Base-by-base conservation (phyloP, 2,888 invertebrate species). In the Azorinus chamasolen region DNA sequence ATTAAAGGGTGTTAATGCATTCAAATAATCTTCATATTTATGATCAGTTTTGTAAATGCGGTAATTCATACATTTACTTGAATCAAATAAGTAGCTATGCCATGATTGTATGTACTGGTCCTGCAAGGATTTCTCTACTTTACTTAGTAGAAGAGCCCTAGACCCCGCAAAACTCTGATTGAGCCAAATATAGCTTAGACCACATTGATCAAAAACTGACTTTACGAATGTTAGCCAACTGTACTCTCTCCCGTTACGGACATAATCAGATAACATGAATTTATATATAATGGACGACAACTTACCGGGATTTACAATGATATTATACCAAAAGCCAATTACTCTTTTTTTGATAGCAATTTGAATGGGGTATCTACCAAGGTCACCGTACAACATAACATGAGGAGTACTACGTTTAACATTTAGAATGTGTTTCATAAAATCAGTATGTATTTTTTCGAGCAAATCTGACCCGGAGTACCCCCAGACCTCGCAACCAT, bases 381-480 rank as follows among this genome's bases (percentile, higher is more conserved):
- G 32, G 16, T 27, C 54, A 10, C 54, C 54, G 32, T 54, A 27
- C 18, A 54, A 32, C 54, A 54, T 54, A 3, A 54, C 37, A 54
- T 54, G 25, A 12, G 54, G 27, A n/a, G 54, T 54, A 20, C 54
- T 54, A n/a, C 25, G 22, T 8, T 54, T 54, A 25, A 32, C 54
- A 54, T 54, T 22, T 8, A 54, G 12, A 27, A 54, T n/a, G 32
- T 54, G 54, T 54, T 54, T 54, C 6, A 54, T 12, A n/a, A 54
- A 54, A 54, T 54, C 54, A 12, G 54, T 54, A 54, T 54, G 54
- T 25, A 54, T 27, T 54, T 54, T 54, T 20, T 54, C 54, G 4
- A 54, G 2, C 4, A 24, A 12, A 22, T 14, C 2, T 54, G 32
- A 54, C n/a, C 32, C 54, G 32, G 24, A 18, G 32, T 16, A 54